Evolutionary conservation across 2,797 vertebrate genomes (phyloP), one percentile per base, ranked within the genome.

Genomic region (Premnoplex brunnescens): DNA sequence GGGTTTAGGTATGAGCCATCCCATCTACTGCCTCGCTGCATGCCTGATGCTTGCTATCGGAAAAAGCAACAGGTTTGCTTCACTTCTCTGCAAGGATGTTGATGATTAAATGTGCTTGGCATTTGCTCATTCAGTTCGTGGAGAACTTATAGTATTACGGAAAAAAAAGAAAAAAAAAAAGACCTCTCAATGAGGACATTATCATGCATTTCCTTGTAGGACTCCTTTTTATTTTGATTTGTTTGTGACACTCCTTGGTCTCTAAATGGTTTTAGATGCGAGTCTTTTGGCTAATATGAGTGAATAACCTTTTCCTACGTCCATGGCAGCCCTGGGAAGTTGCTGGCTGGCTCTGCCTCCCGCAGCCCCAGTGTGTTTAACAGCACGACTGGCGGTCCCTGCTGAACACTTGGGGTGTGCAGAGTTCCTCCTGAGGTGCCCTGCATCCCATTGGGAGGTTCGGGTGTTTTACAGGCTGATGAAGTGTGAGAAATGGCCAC

Each of bases 351-450:
- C 64, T 59, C 52, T 89, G 49, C 24, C 67, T 66, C 34, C 20
- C 43, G 60, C 44, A 26, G 20, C 62, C 49, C 36, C 24, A 2
- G 0, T 3, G 39, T 14, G 49, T 55, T 77, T 49, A 62, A 9
- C 2, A 18, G 51, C 17, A 5, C 0, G 0, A 5, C 46, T 27
- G 56, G 36, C 1, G 3, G 51, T 32, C 75, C 39, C 28, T 54
- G 67, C 41, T 27, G n/a, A n/a, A 34, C 36, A 7, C 63, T 52
- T 27, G 37, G 4, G 52, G 5, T 69, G 69, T 77, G 36, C 62
- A 5, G 67, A 56, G 37, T 12, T 86, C 81, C 76, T 86, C 55
- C 18, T 0, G 8, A 85, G 60, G 36, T 27, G 41, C 0, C 6
- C 93, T 80, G 82, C 66, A 6, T 92, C 85, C 28, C 28, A 2